Conservation (phyloP, 2,888 invertebrate species). For the Lycaena phlaeas region DNA sequence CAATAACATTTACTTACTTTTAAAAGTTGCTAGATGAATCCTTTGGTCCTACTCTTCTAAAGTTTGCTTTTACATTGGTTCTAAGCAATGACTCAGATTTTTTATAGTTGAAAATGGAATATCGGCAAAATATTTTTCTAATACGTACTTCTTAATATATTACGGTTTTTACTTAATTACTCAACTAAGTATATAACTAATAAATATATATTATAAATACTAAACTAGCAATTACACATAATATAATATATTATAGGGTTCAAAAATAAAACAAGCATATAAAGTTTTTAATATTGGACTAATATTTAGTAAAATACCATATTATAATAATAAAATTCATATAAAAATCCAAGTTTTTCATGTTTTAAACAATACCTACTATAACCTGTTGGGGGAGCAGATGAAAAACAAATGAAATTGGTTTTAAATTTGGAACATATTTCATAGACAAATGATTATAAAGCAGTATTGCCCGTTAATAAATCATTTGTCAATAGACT, state of each 20-base stretch:
- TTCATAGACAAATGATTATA: constrained; percentile 7
- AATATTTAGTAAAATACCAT: constrained; percentile 72
- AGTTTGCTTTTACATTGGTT: no score
- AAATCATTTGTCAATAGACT: not conserved
- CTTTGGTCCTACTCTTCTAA: no score
- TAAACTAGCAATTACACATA: no score
- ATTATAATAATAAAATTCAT: constrained; percentile 71
- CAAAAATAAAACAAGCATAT: constrained; percentile 50
- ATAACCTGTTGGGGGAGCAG: constrained; percentile 25
- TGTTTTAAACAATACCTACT: constrained; percentile 61
- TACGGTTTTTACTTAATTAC: no score
- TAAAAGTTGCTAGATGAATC: no score
- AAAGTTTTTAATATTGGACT: constrained; percentile 69
- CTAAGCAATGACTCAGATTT: no score
- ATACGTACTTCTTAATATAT: no score
- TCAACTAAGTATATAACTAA: no score
- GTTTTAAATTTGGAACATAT: not conserved
- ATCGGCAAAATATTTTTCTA: no score
- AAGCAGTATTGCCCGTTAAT: not conserved
- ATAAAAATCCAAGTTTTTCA: constrained; percentile 69
- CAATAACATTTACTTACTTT: no score
- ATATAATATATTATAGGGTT: constrained; percentile 18
- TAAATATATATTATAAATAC: no score
- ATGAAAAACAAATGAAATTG: constrained; percentile 3
- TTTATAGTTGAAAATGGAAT: no score